These are phyloP conservation scores for Pantelozetes paolii DNA, from an alignment of 2,888 invertebrate species.

Conservation along the genomic window DNA sequence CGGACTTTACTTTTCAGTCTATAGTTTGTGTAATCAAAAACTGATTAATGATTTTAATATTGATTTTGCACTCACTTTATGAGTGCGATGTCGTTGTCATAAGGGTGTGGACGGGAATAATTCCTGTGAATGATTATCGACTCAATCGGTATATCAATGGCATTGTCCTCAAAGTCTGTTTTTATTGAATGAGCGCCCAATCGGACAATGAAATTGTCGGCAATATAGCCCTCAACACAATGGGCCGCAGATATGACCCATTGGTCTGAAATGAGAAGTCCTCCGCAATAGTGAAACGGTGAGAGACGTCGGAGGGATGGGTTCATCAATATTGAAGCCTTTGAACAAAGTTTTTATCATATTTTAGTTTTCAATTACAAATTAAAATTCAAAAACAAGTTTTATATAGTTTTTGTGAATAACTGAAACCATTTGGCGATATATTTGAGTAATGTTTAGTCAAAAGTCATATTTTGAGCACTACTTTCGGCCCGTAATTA, in stretches of 20 bases:
- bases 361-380: neutral
- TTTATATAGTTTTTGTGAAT: neutral
- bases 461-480: neutral
- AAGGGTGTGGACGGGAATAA: slow-evolving; percentile 60
- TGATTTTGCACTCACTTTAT: slow-evolving; percentile 57
- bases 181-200: slow-evolving; percentile 40
- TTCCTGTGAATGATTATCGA: slow-evolving; percentile 67
- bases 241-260: slow-evolving; percentile 46
- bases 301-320: slow-evolving; percentile 25
- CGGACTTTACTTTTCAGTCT: slow-evolving; percentile 24
- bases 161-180: slow-evolving; percentile 18
- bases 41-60: neutral
- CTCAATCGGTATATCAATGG: slow-evolving; percentile 6
- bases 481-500: neutral
- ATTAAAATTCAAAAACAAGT: neutral
- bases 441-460: neutral
- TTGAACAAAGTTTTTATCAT: neutral
- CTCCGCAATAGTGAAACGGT: slow-evolving; percentile 44
- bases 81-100: slow-evolving; percentile 66
- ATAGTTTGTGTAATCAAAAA: neutral
- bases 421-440: neutral
- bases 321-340: slow-evolving; percentile 43
- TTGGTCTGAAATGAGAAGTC: slow-evolving; percentile 39
- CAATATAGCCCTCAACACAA: slow-evolving; percentile 42
- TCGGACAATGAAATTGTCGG: slow-evolving; percentile 37